Conservation (phyloP, 2,888 invertebrate genomes). For the Ectobius pallidus region DNA sequence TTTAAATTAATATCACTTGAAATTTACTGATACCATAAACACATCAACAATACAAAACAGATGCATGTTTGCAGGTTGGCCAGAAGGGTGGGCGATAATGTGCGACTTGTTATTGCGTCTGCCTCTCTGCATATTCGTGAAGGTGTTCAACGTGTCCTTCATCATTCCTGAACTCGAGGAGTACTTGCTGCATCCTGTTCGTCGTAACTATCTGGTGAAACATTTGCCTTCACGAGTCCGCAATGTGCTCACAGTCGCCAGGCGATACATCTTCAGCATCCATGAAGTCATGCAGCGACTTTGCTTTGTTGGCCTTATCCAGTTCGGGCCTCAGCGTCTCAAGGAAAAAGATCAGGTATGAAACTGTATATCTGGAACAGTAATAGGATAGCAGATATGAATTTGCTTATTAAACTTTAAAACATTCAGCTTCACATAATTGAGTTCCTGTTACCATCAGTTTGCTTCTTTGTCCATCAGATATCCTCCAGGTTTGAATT, state of each 20-base stretch:
- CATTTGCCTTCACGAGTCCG: conserved; percentile 63
- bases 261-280: conserved; percentile 65
- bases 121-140: conserved; percentile 73
- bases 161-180: conserved; percentile 62
- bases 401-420: too few species aligned
- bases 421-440: too few species aligned
- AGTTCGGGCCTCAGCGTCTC: conserved; percentile 67
- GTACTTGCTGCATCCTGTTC: conserved; percentile 69
- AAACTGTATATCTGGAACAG: too few species aligned
- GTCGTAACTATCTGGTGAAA: conserved; percentile 66
- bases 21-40: too few species aligned
- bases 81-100: conserved; percentile 70
- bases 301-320: conserved; percentile 70
- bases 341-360: conserved; percentile 71
- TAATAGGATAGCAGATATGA: too few species aligned
- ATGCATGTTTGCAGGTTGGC: conserved; percentile 57
- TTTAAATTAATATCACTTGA: too few species aligned
- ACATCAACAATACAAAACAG: too few species aligned
- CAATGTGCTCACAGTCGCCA: conserved; percentile 58
- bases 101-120: conserved; percentile 72
- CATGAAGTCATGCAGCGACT: conserved; percentile 64
- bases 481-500: too few species aligned
- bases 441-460: too few species aligned
- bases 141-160: conserved; percentile 66
- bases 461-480: too few species aligned